Conservation (phyloP, 2,113 vertebrate genomes). For the Chaetodon auriga region DNA sequence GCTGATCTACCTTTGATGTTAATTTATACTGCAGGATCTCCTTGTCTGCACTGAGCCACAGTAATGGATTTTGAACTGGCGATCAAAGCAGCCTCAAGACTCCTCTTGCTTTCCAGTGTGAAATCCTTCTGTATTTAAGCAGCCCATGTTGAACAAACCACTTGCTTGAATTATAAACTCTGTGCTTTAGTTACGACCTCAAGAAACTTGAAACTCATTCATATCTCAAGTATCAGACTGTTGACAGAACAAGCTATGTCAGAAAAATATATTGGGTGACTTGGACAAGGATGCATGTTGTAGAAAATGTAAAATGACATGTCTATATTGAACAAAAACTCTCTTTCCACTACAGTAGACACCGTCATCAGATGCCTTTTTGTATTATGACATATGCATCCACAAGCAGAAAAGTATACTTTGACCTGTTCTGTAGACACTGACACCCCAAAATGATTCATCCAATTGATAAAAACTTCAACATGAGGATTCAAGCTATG, state of each 20-base stretch:
- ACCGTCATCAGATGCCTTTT: conserved; percentile 9
- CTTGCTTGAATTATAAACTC: conserved; percentile 41
- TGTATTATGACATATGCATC: conserved; percentile 14
- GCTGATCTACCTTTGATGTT: conserved; percentile 72
- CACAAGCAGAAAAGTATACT: conserved; percentile 1
- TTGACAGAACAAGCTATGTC: conserved; percentile 1
- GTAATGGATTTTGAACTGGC: conserved; percentile 72
- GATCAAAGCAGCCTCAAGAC: conserved; percentile 70
- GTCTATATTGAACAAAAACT: conserved; percentile 26
- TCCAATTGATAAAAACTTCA: conserved; percentile 23
- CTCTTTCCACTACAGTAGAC: conserved; percentile 18
- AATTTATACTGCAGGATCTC: conserved; percentile 68
- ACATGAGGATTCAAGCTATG: not conserved
- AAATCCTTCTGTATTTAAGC: conserved; percentile 60
- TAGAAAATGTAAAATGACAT: conserved; percentile 46
- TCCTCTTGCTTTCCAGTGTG: conserved; percentile 41
- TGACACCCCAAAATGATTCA: not conserved
- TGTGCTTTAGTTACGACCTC: conserved; percentile 18
- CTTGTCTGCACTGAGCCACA: conserved; percentile 62
- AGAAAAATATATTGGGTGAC: not conserved
- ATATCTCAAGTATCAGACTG: not conserved
- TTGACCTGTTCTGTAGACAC: conserved; percentile 10
- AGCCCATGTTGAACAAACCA: conserved; percentile 62
- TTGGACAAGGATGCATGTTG: conserved; percentile 13
- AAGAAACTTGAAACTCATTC: not conserved